These are phyloP conservation scores for Muscicapa comitata DNA, from an alignment of 2,797 vertebrate genomes.

Conservation along the genomic window DNA sequence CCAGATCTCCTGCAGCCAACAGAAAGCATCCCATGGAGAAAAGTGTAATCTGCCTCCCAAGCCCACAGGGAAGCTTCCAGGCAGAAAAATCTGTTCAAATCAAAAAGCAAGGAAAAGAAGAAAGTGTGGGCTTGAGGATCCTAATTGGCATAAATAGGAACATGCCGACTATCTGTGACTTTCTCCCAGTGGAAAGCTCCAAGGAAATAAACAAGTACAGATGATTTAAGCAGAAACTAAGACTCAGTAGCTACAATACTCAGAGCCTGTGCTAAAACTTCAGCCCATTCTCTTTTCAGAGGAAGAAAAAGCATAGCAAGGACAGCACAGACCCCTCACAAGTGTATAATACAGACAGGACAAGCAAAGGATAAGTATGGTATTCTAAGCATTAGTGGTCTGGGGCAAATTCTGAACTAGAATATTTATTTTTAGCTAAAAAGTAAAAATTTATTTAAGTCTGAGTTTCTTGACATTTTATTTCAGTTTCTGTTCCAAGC, in stretches of 20 bases:
- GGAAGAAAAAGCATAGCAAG: background rate
- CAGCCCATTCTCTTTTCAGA: background rate
- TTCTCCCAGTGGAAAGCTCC: background rate
- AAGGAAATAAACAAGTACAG: background rate
- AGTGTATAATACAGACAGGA: background rate
- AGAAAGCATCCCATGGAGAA: constrained; percentile 6
- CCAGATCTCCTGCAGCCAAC: constrained; percentile 37
- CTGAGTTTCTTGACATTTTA: background rate
- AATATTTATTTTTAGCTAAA: background rate
- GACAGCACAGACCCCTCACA: background rate
- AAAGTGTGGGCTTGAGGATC: background rate
- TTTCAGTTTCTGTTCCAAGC: background rate
- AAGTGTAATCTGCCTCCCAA: constrained; percentile 28
- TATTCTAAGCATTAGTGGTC: constrained; percentile 35
- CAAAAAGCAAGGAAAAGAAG: background rate
- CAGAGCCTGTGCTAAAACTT: background rate
- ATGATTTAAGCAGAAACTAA: background rate
- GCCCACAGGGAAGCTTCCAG: constrained; percentile 10
- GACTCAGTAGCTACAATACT: background rate
- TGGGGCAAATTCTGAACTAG: background rate
- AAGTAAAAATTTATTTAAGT: background rate
- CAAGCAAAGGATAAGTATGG: background rate
- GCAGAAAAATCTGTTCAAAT: constrained; percentile 32
- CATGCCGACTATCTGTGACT: background rate
- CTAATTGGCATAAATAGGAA: background rate